These are phyloP conservation scores for Chiroxiphia lanceolata DNA, from an alignment of 2,797 vertebrate genomes.

Conservation along the genomic window DNA sequence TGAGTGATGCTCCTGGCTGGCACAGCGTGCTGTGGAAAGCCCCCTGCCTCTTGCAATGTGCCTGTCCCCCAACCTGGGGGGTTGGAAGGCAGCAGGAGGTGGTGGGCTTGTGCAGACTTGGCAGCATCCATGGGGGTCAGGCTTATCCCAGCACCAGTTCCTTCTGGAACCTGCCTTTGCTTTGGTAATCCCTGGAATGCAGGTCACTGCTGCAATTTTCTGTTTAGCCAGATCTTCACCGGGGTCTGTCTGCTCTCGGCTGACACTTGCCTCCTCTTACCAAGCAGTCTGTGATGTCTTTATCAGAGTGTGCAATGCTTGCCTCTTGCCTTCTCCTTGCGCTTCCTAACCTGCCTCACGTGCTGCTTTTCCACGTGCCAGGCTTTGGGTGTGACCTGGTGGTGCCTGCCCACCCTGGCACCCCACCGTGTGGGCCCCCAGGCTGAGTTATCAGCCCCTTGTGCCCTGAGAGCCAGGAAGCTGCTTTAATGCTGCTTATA, in stretches of 20 bases:
- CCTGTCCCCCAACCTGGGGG: neutral
- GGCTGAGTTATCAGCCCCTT: neutral
- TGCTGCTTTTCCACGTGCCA: neutral
- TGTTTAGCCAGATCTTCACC: neutral
- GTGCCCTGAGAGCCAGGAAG: neutral
- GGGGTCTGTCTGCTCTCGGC: neutral
- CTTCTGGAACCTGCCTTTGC: neutral
- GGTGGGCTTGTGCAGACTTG: neutral
- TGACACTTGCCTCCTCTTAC: neutral
- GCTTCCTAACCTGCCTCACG: accelerated
- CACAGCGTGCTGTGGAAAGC: accelerated
- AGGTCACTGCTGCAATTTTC: neutral
- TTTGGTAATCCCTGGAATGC: neutral
- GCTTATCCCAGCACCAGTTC: neutral
- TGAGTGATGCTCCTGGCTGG: neutral
- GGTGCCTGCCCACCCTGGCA: neutral
- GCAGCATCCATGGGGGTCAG: neutral
- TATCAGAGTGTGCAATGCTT: neutral
- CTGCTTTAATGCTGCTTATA: neutral
- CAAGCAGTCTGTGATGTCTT: neutral
- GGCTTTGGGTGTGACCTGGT: neutral
- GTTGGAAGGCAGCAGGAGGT: neutral
- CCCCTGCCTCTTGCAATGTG: neutral
- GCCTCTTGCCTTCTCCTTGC: neutral
- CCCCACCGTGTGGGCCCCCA: neutral